These are phyloP conservation scores for Mycogona germanica DNA, from an alignment of 2,888 invertebrate genomes.

Conservation along the genomic window DNA sequence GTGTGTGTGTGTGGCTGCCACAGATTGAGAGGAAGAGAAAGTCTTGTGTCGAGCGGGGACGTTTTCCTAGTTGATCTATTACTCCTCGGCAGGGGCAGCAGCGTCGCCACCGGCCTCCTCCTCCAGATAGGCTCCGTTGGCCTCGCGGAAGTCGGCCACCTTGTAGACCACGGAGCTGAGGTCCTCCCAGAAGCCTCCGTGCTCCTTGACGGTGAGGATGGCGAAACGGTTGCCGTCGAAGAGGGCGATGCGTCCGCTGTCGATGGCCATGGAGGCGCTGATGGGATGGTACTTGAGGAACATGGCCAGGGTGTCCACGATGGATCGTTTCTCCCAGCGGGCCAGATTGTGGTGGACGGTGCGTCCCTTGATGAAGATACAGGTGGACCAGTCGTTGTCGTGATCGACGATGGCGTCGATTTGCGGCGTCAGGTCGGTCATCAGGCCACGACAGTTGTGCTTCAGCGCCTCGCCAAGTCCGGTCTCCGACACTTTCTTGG, in stretches of 20 bases:
- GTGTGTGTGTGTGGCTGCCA: too few relatives aligned
- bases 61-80: too few relatives aligned
- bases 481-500: slow-evolving; percentile 21
- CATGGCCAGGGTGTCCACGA: slow-evolving; percentile 22
- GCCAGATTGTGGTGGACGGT: slow-evolving; percentile 32
- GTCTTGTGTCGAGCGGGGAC: too few relatives aligned
- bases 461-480: slow-evolving; percentile 19
- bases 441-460: slow-evolving; percentile 21
- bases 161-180: slow-evolving; percentile 21
- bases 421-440: slow-evolving; percentile 20
- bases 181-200: slow-evolving; percentile 22
- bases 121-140: slow-evolving; percentile 21
- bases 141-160: slow-evolving; percentile 21
- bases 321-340: slow-evolving; percentile 21
- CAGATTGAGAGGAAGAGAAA: too few relatives aligned
- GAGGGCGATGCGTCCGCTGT: slow-evolving; percentile 18
- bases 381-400: slow-evolving; percentile 28
- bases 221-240: slow-evolving; percentile 21
- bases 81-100: too few relatives aligned
- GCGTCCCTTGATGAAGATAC: slow-evolving; percentile 42
- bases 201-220: slow-evolving; percentile 21
- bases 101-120: slow-evolving; percentile 15
- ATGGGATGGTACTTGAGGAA: slow-evolving; percentile 22
- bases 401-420: slow-evolving; percentile 22
- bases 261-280: slow-evolving; percentile 21